Conservation (phyloP, 2,888 invertebrate species). For the Andrena bucephala region DNA sequence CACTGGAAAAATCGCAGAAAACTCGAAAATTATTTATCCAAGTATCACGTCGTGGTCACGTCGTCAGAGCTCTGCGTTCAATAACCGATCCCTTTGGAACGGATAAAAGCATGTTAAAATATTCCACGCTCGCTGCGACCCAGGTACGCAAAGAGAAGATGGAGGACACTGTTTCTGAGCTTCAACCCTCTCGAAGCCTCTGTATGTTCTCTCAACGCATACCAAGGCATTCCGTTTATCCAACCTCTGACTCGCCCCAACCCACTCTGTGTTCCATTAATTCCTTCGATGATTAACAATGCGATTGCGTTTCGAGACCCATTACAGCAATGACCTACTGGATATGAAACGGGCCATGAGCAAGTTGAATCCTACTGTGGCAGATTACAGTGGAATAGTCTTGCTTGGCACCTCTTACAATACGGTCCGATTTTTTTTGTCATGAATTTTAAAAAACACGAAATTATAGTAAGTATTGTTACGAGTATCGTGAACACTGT, state of each 20-base stretch:
- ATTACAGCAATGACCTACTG: constrained; percentile 58
- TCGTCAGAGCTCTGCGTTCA: neutral
- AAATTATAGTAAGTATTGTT: no score
- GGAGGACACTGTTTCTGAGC: neutral
- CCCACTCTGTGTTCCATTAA: constrained; percentile 55
- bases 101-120: neutral
- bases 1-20: neutral
- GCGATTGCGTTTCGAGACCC: constrained; percentile 63
- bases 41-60: neutral
- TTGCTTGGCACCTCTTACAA: neutral
- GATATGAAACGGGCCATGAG: constrained; percentile 34
- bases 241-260: constrained; percentile 31
- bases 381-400: constrained; percentile 29
- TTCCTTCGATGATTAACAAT: constrained; percentile 68
- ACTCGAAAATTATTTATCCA: neutral
- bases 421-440: no score
- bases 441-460: no score
- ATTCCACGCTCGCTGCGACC: neutral
- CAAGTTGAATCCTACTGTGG: constrained; percentile 22
- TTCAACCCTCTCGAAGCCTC: neutral
- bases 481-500: no score
- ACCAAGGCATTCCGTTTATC: constrained; percentile 50
- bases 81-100: neutral
- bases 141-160: constrained; percentile 2
- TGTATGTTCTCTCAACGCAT: neutral